Evolutionary conservation across 35 echinoderm and acorn worm genomes (phyloP), one percentile per base, ranked within the genome.

Genomic region (Apostichopus californicus): DNA sequence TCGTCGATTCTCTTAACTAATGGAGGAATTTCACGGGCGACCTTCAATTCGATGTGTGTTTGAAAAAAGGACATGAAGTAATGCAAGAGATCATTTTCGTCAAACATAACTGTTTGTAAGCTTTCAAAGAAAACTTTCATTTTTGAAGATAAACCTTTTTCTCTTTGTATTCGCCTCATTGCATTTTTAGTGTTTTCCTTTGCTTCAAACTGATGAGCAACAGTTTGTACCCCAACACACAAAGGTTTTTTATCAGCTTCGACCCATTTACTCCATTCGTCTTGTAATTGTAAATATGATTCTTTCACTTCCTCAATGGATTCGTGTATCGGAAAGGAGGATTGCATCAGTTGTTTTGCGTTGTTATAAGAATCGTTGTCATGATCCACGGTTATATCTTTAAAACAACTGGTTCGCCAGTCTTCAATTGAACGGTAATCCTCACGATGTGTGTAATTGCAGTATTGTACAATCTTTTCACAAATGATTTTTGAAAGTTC

Each of bases 61-160:
- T 84, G 54, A 56, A 56, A 84, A 14, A 57, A 17, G 5, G 54
- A n/a, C 81, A 84, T 84, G 21, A 84, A 84, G 81, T 84, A 84
- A 23, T 58, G 81, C 5, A 84, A 14, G 15, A 17, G 3, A 15
- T n/a, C 14, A 8, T 14, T 57, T 4, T 57, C 12, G 17, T 57
- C 21, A 58, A 23, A n/a, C 13, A 56, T 12, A 18, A 6, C 53
- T 18, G 18, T 8, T 7, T 84, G 20, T 57, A 57, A 84, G 55
- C 9, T 84, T 7, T 57, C 18, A 5, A 4, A 57, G 5, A 84
- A 59, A 4, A 46, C 9, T n/a, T 5, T n/a, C 22, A 56, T 57
- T 84, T 4, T 55, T 12, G 13, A 5, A 1, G 55, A 20, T 17
- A 84, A 23, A 73, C 8, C 81, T 55, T 15, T 54, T 8, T 8